Percentiles rank a stretch among this genome's conserved stretches.
Evolutionary conservation across 92 coral and sea anemone genomes (phyloP).

Genomic region (Epizoanthus ramosus): DNA sequence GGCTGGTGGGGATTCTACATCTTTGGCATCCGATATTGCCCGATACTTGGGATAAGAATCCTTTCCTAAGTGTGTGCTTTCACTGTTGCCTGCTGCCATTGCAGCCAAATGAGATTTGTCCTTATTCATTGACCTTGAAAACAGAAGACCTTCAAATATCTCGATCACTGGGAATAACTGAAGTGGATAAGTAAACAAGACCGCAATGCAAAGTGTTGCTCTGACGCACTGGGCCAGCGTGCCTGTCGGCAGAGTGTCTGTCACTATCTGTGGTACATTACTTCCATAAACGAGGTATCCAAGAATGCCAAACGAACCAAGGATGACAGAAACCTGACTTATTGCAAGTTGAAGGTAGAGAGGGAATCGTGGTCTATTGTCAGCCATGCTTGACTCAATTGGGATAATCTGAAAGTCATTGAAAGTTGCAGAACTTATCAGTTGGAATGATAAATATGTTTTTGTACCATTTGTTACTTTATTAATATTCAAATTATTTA

Average conservation of each 20-base stretch:
- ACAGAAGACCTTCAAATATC: constrained; percentile 73
- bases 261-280: constrained; percentile 84
- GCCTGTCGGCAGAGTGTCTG: constrained; percentile 70
- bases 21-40: constrained; percentile 7
- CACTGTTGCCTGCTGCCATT: constrained; percentile 67
- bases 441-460: not conserved
- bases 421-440: not conserved
- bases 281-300: constrained; percentile 87
- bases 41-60: constrained; percentile 31
- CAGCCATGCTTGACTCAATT: constrained; percentile 93
- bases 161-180: constrained; percentile 89
- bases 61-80: not conserved
- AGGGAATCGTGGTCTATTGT: constrained; percentile 82
- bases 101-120: constrained; percentile 64
- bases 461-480: not conserved
- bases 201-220: constrained; percentile 79
- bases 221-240: constrained; percentile 66
- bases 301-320: constrained; percentile 86
- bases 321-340: constrained; percentile 71
- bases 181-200: constrained; percentile 86
- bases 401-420: constrained; percentile 77
- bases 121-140: constrained; percentile 55
- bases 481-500: too few relatives aligned
- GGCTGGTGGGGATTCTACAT: not conserved
- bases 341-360: constrained; percentile 88